Percentiles rank a stretch among this genome's conserved stretches.
Evolutionary conservation across 2,888 invertebrate species (phyloP).

Genomic region (Andrena fulva): DNA sequence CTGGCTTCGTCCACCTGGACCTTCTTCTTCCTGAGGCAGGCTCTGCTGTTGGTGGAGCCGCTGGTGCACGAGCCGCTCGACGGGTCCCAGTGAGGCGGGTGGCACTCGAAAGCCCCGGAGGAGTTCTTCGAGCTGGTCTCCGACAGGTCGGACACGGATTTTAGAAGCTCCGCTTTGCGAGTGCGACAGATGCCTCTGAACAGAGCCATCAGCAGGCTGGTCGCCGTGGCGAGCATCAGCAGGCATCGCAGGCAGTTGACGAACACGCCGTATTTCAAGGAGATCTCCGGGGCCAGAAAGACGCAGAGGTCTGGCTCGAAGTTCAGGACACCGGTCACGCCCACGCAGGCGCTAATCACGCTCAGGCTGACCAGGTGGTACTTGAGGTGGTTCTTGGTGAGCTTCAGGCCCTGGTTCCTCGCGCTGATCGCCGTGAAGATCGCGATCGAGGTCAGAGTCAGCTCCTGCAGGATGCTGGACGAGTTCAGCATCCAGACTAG

Average conservation of each 20-base stretch:
- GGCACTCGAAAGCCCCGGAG: slow-evolving; percentile 81
- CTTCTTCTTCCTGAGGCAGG: slow-evolving; percentile 84
- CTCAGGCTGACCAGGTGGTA: slow-evolving; percentile 85
- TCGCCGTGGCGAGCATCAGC: slow-evolving; percentile 73
- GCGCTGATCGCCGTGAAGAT: slow-evolving; percentile 79
- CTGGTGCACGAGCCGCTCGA: slow-evolving; percentile 86
- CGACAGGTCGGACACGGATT: slow-evolving; percentile 81
- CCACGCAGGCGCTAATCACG: slow-evolving; percentile 85
- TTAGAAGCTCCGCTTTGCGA: slow-evolving; percentile 79
- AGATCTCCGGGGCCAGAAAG: slow-evolving; percentile 80
- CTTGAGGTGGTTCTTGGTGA: slow-evolving; percentile 83
- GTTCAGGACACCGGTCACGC: slow-evolving; percentile 85
- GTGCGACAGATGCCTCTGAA: slow-evolving; percentile 71
- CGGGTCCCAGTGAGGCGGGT: slow-evolving; percentile 83
- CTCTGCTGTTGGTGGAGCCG: slow-evolving; percentile 86
- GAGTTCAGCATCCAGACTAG: slow-evolving; percentile 85
- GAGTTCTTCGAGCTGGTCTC: slow-evolving; percentile 83
- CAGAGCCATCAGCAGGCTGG: slow-evolving; percentile 70
- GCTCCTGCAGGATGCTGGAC: slow-evolving; percentile 85
- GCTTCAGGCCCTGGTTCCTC: slow-evolving; percentile 75
- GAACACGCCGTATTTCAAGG: slow-evolving; percentile 80
- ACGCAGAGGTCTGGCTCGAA: slow-evolving; percentile 82
- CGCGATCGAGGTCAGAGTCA: slow-evolving; percentile 85
- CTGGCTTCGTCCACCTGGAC: slow-evolving; percentile 83
- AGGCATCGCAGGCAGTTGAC: slow-evolving; percentile 77